Base-by-base conservation (phyloP, 2,113 vertebrate species). In the Pardalotus punctatus region DNA sequence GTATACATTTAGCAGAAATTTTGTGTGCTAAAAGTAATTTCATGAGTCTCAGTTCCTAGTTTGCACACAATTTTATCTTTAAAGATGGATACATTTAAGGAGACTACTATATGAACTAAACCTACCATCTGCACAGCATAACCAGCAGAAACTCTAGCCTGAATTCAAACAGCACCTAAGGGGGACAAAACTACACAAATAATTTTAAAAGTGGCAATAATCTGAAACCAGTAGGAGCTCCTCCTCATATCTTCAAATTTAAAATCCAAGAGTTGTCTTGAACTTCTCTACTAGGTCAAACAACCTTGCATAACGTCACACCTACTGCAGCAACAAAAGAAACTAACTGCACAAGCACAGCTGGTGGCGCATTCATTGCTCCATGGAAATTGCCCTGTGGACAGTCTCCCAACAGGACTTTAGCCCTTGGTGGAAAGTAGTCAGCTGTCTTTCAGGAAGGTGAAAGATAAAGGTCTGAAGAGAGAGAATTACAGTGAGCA, bases 151-250 rank as follows among this genome's bases (percentile, higher is more conserved):
- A 57, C 38, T 45, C 35, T 24, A 51, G 13, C 25, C 50, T 35
- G 14, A 62, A 86, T 50, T 73, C 50, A 62, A 35, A 42, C 3
- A 77, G 36, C 10, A 33, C 19, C 36, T 20, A 45, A 66, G 14
- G 6, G 6, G 2, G 12, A 56, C 36, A 67, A 81, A 83, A 54
- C 29, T 28, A 78, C 16, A 45, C 0, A 0, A 72, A 53, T 14
- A 88, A 28, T 77, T 66, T 50, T 9, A 86, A 12, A 38, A 56
- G n/a, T 3, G 10, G 13, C 3, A 53, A 27, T 48, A 48, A 61
- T 7, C 23, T 53, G n/a, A 88, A 83, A 4, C 9, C 28, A 73
- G 15, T 42, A 42, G 10, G 10, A 81, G 14, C 4, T 24, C 56
- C 60, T 57, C 23, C 56, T 71, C 9, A 0, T 29, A 67, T 13